phyloP scores from a whole-genome alignment of 2,113 vertebrate genomes.

The human region DNA sequence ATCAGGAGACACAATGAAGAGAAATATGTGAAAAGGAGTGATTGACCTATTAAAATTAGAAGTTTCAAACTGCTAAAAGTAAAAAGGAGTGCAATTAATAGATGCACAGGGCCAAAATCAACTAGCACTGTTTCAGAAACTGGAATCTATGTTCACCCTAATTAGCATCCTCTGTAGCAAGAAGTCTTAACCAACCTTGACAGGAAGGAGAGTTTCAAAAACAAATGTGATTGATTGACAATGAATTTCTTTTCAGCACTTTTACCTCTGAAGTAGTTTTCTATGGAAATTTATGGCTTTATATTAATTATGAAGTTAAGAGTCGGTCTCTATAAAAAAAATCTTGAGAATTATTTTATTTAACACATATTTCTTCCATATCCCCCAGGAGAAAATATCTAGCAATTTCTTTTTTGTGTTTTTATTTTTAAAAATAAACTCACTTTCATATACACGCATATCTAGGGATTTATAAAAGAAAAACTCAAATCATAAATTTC shows the following conservation, averaged over 20 bases:
- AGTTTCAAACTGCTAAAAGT: not conserved
- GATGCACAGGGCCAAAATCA: not conserved
- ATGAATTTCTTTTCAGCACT: not conserved
- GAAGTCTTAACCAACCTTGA: not conserved
- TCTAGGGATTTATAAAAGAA: constrained; percentile 34
- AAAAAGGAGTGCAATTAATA: not conserved
- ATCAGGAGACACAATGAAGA: not conserved
- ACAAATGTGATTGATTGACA: constrained; percentile 13
- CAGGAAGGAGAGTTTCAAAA: constrained; percentile 45
- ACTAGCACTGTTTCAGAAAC: not conserved
- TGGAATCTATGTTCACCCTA: not conserved
- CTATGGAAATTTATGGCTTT: constrained; percentile 29
- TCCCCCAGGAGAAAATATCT: constrained; percentile 3
- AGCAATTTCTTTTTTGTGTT: not conserved
- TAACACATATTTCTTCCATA: not conserved
- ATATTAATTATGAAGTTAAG: not conserved
- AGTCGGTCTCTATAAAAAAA: not conserved
- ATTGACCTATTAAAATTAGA: not conserved
- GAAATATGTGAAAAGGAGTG: not conserved
- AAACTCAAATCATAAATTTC: not conserved
- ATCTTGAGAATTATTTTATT: constrained; percentile 4
- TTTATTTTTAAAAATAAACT: too few species aligned
- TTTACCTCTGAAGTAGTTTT: constrained; percentile 16
- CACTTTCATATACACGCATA: too few species aligned
- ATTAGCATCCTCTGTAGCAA: constrained; percentile 30